Conservation (phyloP, 2,888 invertebrate genomes). For the Polyommatus iphigenia region DNA sequence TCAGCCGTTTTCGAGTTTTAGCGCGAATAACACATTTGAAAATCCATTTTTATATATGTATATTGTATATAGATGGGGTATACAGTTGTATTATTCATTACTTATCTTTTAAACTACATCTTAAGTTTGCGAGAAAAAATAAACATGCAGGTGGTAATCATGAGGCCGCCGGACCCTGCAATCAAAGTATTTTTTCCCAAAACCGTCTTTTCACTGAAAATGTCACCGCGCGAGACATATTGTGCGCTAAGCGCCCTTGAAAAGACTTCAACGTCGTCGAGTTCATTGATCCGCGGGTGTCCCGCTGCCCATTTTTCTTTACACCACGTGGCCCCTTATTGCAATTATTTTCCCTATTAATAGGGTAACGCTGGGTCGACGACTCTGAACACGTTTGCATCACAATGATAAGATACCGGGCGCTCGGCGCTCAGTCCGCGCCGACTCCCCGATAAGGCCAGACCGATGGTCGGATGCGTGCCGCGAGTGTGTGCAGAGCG, state of each 20-base stretch:
- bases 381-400: slow-evolving; percentile 21
- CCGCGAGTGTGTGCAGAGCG: slow-evolving; percentile 48
- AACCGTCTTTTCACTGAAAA: neutral
- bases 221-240: slow-evolving; percentile 42
- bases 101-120: too few relatives aligned
- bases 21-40: too few relatives aligned
- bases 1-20: too few relatives aligned
- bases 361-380: slow-evolving; percentile 21
- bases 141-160: neutral
- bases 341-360: slow-evolving; percentile 22
- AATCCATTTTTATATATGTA: too few relatives aligned
- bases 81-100: too few relatives aligned
- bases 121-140: neutral
- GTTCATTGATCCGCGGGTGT: slow-evolving; percentile 59
- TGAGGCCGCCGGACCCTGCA: neutral
- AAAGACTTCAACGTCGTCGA: slow-evolving; percentile 74
- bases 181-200: neutral
- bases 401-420: slow-evolving; percentile 29
- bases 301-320: slow-evolving; percentile 37
- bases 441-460: slow-evolving; percentile 62
- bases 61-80: too few relatives aligned
- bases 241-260: slow-evolving; percentile 69
- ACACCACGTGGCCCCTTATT: neutral
- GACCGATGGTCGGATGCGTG: slow-evolving; percentile 50
- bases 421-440: slow-evolving; percentile 61